Conservation (phyloP, 2,888 invertebrate species). For the Axea sp. region DNA sequence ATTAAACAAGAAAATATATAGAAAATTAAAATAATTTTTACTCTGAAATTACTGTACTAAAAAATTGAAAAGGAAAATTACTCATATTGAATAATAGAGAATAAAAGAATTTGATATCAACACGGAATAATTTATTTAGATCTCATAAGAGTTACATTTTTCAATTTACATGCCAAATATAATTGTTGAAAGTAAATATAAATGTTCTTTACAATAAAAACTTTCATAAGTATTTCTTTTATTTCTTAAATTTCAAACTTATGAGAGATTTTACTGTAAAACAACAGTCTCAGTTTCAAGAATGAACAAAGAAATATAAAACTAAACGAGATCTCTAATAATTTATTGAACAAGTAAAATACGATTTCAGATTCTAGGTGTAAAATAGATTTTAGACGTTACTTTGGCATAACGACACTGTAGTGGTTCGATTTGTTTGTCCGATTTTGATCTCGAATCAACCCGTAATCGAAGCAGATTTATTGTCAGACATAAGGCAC, state of each 20-base stretch:
- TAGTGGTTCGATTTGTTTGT: conserved; percentile 6
- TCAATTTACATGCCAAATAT: too few species aligned
- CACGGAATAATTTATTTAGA: conserved; percentile 48
- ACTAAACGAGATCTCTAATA: not conserved
- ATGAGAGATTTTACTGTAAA: conserved; percentile 3
- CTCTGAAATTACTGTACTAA: too few species aligned
- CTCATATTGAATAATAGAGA: too few species aligned
- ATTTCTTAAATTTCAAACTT: too few species aligned
- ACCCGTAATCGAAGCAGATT: conserved; percentile 51
- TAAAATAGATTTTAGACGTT: conserved; percentile 4
- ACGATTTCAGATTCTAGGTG: not conserved
- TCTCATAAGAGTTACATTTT: conserved; percentile 14
- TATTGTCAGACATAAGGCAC: conserved; percentile 61
- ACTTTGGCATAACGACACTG: conserved; percentile 20
- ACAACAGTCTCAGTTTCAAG: conserved; percentile 22
- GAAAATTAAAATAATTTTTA: too few species aligned
- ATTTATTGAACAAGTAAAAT: too few species aligned
- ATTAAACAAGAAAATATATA: too few species aligned
- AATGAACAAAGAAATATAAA: not conserved
- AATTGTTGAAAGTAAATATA: conserved; percentile 11
- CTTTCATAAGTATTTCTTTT: not conserved
- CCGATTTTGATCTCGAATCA: conserved; percentile 11
- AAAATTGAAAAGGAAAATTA: too few species aligned
- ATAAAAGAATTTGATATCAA: conserved; percentile 7
- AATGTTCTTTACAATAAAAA: not conserved